Percentiles rank a stretch among this genome's conserved stretches.
Evolutionary conservation across 2,888 invertebrate genomes (phyloP).

Genomic region (Arenicola marina): DNA sequence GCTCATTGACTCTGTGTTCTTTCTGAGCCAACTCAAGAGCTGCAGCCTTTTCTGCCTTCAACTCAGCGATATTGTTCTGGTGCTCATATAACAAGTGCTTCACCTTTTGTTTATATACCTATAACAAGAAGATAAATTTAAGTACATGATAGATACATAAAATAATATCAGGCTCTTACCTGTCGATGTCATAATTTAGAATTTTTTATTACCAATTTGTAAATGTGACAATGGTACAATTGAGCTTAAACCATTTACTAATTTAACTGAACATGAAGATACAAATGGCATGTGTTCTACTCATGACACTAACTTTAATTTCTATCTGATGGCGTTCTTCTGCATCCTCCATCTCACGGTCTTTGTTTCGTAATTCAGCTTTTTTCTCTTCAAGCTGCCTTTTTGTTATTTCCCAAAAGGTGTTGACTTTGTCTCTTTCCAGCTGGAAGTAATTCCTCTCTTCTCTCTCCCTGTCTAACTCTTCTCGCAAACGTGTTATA

Average conservation of each 20-base stretch:
- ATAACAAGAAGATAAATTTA: slow-evolving; percentile 7
- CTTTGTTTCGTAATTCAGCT: slow-evolving; percentile 73
- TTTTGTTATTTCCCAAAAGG: slow-evolving; percentile 94
- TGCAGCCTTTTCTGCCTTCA: slow-evolving; percentile 73
- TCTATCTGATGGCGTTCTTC: slow-evolving; percentile 86
- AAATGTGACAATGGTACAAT: too few relatives aligned
- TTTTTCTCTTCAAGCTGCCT: slow-evolving; percentile 84
- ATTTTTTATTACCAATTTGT: too few relatives aligned
- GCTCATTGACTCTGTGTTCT: slow-evolving; percentile 77
- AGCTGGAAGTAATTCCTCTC: slow-evolving; percentile 94
- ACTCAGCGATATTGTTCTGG: slow-evolving; percentile 80
- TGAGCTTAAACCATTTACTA: too few relatives aligned
- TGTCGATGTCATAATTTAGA: too few relatives aligned
- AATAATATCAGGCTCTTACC: too few relatives aligned
- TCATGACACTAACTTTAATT: slow-evolving; percentile 69
- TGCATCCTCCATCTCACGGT: slow-evolving; percentile 85
- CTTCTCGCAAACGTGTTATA: slow-evolving; percentile 81
- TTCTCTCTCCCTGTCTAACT: slow-evolving; percentile 90
- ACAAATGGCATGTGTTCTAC: too few relatives aligned
- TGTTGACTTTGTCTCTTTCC: slow-evolving; percentile 88
- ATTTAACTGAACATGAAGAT: too few relatives aligned
- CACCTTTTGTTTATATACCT: slow-evolving; percentile 86
- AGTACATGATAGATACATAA: background rate
- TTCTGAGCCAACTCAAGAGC: slow-evolving; percentile 81
- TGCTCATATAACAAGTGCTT: slow-evolving; percentile 92